Conservation (phyloP, 2,797 vertebrate species). For the Argya squamiceps region DNA sequence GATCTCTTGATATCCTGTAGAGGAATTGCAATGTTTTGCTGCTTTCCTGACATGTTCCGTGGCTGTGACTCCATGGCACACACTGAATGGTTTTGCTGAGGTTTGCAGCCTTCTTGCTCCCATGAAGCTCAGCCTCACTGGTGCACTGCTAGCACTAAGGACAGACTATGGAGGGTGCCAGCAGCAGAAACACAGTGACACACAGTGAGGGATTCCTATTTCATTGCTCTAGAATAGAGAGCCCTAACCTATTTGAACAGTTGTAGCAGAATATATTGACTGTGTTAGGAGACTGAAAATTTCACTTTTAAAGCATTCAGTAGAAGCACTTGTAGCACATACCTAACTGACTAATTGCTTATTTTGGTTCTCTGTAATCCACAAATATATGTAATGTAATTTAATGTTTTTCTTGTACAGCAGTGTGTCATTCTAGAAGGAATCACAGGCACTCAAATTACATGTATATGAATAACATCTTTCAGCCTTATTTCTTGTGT, state of each 20-base stretch:
- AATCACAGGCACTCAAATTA: not conserved
- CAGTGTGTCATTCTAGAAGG: not conserved
- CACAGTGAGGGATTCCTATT: not conserved
- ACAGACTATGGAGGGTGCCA: not conserved
- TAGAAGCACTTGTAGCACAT: conserved; percentile 2
- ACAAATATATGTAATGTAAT: not conserved
- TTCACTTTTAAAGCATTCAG: not conserved
- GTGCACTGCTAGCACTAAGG: not conserved
- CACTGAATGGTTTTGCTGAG: conserved; percentile 42
- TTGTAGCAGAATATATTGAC: not conserved
- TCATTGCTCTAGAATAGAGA: not conserved
- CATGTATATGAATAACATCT: not conserved
- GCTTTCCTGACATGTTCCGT: not conserved
- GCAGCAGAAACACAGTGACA: not conserved
- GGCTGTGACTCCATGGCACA: conserved; percentile 26
- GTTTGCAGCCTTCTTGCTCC: conserved; percentile 10
- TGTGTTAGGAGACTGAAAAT: conserved; percentile 20
- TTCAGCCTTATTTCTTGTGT: not conserved
- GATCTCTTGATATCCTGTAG: conserved; percentile 36
- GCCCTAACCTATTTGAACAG: not conserved
- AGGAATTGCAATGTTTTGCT: conserved; percentile 48
- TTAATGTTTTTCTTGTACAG: not conserved
- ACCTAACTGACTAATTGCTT: conserved; percentile 6
- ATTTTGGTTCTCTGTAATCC: conserved; percentile 31
- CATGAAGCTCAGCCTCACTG: not conserved